Conservation (phyloP, 2,888 invertebrate species). For the Pyrrhosoma nymphula region DNA sequence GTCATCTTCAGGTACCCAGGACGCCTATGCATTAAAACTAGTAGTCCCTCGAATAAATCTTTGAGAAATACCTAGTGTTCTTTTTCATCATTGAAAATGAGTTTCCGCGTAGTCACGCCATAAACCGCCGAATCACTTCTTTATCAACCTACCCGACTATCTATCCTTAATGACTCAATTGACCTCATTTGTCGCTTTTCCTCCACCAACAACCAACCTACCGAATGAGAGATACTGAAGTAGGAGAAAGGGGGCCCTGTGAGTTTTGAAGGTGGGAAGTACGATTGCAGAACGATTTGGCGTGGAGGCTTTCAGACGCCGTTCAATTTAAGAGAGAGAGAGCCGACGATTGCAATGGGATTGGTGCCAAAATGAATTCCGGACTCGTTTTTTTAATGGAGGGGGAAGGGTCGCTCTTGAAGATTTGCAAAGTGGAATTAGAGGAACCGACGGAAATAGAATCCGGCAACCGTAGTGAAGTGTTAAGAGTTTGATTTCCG, state of each 20-base stretch:
- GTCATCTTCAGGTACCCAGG: no score
- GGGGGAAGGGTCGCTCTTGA: background rate
- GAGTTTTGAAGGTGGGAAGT: background rate
- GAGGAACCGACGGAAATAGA: background rate
- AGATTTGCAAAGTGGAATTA: background rate
- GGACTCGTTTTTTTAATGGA: background rate
- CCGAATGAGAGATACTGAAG: background rate
- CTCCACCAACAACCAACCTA: no score
- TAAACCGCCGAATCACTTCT: no score
- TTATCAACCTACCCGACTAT: no score
- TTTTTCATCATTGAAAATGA: no score
- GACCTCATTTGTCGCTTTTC: no score
- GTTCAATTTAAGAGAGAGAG: background rate
- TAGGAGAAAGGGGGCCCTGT: no score
- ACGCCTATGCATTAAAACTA: no score
- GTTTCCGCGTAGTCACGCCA: no score
- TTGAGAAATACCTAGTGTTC: no score
- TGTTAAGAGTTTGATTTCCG: background rate
- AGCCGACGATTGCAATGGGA: background rate
- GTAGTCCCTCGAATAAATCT: no score
- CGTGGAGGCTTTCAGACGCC: background rate
- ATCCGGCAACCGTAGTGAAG: background rate
- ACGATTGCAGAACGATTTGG: background rate
- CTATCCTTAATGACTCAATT: no score
- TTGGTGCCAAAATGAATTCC: background rate